A percentile compares a stretch with the other conserved stretches of the same genome.
phyloP scores from a whole-genome alignment of 2,113 vertebrate genomes.

The Potamarius usumacintae region DNA sequence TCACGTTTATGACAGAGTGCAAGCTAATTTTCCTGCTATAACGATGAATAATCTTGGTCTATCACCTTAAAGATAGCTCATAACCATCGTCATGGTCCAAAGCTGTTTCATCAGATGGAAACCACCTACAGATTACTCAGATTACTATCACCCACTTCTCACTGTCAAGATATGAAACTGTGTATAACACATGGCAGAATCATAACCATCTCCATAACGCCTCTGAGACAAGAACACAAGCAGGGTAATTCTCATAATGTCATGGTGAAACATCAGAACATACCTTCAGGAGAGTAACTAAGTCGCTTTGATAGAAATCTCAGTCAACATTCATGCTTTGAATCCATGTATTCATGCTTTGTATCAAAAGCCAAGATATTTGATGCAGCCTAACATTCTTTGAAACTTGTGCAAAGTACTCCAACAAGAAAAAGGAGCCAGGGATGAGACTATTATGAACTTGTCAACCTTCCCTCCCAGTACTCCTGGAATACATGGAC shows the following conservation, averaged over 20 bases:
- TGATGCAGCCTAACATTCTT: background rate
- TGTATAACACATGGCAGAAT: background rate
- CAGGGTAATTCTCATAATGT: background rate
- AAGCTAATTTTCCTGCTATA: background rate
- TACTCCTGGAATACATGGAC: background rate
- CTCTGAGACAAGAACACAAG: background rate
- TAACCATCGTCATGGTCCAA: background rate
- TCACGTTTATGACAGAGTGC: background rate
- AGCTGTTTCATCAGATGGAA: constrained; percentile 63
- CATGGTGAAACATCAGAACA: background rate
- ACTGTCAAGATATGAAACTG: constrained; percentile 3
- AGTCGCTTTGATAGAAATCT: background rate
- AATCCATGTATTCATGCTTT: no score
- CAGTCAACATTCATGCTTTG: no score
- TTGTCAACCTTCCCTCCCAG: background rate
- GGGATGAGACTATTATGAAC: background rate
- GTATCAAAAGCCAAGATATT: background rate
- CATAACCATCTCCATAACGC: background rate
- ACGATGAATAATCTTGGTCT: background rate
- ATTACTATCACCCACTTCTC: background rate
- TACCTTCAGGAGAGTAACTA: background rate
- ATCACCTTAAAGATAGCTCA: background rate
- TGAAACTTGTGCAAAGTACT: background rate
- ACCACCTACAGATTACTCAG: constrained; percentile 16
- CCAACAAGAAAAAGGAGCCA: background rate